A percentile compares a stretch with the other conserved stretches of the same genome.
Evolutionary conservation across 2,113 vertebrate genomes (phyloP).

Genomic region (Psilopogon haemacephalus): DNA sequence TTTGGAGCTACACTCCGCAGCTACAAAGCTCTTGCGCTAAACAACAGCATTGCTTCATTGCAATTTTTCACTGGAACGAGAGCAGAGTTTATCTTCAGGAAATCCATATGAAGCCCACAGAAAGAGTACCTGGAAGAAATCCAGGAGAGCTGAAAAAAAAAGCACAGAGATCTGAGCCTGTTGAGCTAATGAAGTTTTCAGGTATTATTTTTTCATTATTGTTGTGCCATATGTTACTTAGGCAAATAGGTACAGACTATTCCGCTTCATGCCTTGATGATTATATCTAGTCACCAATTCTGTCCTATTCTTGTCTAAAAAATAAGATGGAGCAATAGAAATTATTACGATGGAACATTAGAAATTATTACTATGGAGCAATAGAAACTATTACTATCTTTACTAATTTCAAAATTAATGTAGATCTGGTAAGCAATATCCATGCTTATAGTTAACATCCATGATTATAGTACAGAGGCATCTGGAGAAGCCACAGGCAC

Average conservation of each 20-base stretch:
- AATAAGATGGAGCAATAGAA: neutral
- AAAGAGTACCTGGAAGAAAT: neutral
- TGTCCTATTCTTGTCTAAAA: neutral
- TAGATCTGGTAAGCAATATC: neutral
- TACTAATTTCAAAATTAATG: neutral
- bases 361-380: no score
- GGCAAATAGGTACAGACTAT: neutral
- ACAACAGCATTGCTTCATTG: neutral
- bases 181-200: neutral
- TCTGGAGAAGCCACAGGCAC: neutral
- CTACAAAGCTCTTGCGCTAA: neutral
- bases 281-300: neutral
- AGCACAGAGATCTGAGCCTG: neutral
- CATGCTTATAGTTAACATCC: neutral
- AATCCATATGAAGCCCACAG: neutral
- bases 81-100: neutral
- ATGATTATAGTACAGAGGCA: neutral
- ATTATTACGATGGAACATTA: neutral
- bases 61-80: neutral
- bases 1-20: neutral
- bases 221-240: neutral
- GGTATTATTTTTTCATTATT: neutral
- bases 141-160: neutral
- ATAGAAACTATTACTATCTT: neutral
- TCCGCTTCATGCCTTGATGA: neutral